A percentile compares a stretch with the other conserved stretches of the same genome.
These are phyloP conservation scores for Dicentrarchus labrax DNA, from an alignment of 2,113 vertebrate genomes.

Conservation along the genomic window DNA sequence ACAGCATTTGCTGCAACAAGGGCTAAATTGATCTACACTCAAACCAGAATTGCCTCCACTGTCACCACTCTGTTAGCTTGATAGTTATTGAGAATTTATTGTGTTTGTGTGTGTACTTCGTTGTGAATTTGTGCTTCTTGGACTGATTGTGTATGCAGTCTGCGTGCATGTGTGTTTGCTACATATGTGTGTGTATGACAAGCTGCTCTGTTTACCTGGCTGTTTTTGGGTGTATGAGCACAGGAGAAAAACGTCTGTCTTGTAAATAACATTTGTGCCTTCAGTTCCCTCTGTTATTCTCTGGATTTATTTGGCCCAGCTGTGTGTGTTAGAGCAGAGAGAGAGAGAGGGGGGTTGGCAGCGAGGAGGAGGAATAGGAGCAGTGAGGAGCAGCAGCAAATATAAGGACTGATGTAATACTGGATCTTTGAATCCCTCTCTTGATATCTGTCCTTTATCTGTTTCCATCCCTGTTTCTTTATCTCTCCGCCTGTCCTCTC, in stretches of 20 bases:
- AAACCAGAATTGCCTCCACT: constrained; percentile 20
- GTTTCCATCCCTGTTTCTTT: constrained; percentile 6
- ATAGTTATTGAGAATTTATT: constrained; percentile 46
- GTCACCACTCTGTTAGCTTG: constrained; percentile 20
- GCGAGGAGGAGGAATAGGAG: neutral
- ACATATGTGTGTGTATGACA: neutral
- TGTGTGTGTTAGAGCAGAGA: constrained; percentile 19
- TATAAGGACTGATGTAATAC: constrained; percentile 37
- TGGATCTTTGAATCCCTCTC: constrained; percentile 22
- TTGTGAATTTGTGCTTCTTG: neutral
- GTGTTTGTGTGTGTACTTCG: neutral
- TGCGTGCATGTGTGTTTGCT: neutral
- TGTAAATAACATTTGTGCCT: constrained; percentile 53
- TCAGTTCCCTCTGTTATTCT: constrained; percentile 24
- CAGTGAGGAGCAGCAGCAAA: neutral
- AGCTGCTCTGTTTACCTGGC: constrained; percentile 21
- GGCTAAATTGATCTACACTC: constrained; percentile 40
- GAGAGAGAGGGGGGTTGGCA: neutral
- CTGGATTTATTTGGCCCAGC: constrained; percentile 43
- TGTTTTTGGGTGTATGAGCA: neutral
- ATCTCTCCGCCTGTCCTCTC: constrained; percentile 17
- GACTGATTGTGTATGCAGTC: too few relatives aligned
- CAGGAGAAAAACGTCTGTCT: constrained; percentile 38
- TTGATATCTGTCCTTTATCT: constrained; percentile 38
- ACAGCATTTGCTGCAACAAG: constrained; percentile 29